These are phyloP conservation scores for Microctenopoma stevenorrisi DNA, from an alignment of 2,797 vertebrate species.

Conservation along the genomic window DNA sequence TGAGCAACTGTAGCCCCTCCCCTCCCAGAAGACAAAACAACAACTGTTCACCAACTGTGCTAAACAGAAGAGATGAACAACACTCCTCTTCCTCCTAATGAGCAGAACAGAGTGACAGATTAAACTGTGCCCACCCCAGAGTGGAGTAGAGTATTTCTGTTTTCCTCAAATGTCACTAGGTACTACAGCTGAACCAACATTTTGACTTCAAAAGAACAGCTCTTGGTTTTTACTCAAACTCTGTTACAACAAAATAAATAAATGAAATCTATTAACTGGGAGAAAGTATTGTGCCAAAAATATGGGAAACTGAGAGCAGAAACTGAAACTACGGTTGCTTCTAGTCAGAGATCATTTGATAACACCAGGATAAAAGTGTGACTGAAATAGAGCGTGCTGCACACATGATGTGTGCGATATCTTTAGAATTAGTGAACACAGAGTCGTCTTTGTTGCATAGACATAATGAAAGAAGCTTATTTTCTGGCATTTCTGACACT, in stretches of 20 bases:
- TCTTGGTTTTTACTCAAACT: slow-evolving; percentile 36
- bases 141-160: slow-evolving; percentile 59
- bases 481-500: slow-evolving; percentile 16
- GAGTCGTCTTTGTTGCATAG: not conserved
- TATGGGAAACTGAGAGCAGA: slow-evolving; percentile 17
- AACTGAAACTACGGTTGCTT: slow-evolving; percentile 15
- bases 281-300: slow-evolving; percentile 38
- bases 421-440: slow-evolving; percentile 26
- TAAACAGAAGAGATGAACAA: slow-evolving; percentile 46
- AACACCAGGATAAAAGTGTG: slow-evolving; percentile 16
- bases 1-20: slow-evolving; percentile 24
- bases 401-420: not conserved
- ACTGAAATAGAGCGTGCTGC: slow-evolving; percentile 7
- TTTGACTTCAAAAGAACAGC: slow-evolving; percentile 50
- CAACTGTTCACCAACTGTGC: slow-evolving; percentile 54
- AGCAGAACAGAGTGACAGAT: slow-evolving; percentile 67
- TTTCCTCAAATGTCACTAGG: slow-evolving; percentile 60
- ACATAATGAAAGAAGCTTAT: not conserved
- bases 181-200: slow-evolving; percentile 39
- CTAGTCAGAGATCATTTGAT: slow-evolving; percentile 27
- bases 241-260: slow-evolving; percentile 19
- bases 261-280: slow-evolving; percentile 34
- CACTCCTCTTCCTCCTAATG: slow-evolving; percentile 57
- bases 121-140: slow-evolving; percentile 52
- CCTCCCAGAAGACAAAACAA: slow-evolving; percentile 51